Percentiles rank a stretch among this genome's conserved stretches.
Evolutionary conservation across 2,888 invertebrate genomes (phyloP).

Genomic region (Cephus spinipes): DNA sequence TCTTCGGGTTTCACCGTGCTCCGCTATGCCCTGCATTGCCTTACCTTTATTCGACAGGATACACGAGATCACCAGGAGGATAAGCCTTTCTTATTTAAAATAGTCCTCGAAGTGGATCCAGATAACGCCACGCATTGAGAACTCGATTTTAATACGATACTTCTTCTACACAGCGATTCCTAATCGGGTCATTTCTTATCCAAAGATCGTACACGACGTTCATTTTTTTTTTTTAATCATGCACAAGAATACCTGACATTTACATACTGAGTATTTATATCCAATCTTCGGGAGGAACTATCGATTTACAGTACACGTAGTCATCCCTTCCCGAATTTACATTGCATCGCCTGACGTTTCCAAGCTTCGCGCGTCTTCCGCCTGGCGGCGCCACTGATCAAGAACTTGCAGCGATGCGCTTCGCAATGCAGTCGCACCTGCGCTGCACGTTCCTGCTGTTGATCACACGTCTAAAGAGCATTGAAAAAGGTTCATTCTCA

Average conservation of each 20-base stretch:
- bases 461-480: too few species aligned
- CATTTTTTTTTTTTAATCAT: not conserved
- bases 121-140: not conserved
- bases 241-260: not conserved
- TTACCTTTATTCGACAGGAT: not conserved
- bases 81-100: not conserved
- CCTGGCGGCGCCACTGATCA: not conserved
- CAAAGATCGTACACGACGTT: not conserved
- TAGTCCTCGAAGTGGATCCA: not conserved
- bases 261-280: not conserved
- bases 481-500: too few species aligned
- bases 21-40: not conserved
- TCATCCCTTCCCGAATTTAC: not conserved
- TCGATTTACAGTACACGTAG: not conserved
- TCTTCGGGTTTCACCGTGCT: not conserved
- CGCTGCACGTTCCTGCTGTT: not conserved
- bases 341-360: not conserved
- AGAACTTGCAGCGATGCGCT: not conserved
- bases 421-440: not conserved
- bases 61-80: not conserved
- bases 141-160: not conserved
- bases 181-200: not conserved
- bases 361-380: not conserved
- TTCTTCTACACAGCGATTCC: not conserved
- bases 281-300: not conserved